These are phyloP conservation scores for Dioctria linearis DNA, from an alignment of 2,888 invertebrate genomes.

Conservation along the genomic window DNA sequence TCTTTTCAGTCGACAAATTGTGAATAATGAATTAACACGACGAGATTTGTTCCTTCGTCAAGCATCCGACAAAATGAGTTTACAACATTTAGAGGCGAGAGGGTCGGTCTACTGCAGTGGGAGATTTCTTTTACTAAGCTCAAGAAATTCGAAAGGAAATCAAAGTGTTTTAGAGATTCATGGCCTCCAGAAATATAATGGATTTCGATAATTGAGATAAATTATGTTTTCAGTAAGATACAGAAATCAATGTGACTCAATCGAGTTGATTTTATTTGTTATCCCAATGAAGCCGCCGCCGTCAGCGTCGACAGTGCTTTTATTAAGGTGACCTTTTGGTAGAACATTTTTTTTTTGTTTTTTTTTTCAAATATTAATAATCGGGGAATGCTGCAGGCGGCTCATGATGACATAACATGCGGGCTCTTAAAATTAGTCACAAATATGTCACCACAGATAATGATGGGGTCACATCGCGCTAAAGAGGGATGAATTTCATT, in stretches of 20 bases:
- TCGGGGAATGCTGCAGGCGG: background rate
- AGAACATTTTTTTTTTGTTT: no score
- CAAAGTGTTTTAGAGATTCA: constrained; percentile 18
- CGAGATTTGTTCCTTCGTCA: background rate
- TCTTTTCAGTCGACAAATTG: constrained; percentile 36
- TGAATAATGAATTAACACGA: constrained; percentile 6
- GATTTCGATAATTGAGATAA: constrained; percentile 30
- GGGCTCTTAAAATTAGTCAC: constrained; percentile 37
- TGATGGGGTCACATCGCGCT: background rate
- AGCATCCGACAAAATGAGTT: background rate
- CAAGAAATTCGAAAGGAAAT: background rate
- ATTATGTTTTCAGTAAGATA: background rate
- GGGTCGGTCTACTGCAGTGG: background rate
- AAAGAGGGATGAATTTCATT: no score
- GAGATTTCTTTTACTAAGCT: constrained; percentile 5
- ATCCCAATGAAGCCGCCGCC: no score
- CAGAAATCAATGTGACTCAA: no score
- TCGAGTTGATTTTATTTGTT: no score
- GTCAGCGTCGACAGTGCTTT: no score
- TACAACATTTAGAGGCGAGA: background rate
- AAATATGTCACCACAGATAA: constrained; percentile 28
- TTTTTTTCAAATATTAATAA: no score
- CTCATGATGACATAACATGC: background rate
- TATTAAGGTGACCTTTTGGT: no score
- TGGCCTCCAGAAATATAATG: background rate